A percentile compares a stretch with the other conserved stretches of the same genome.
phyloP scores from a whole-genome alignment of 64 coral and sea anemone species.

The Anthopleura sola region DNA sequence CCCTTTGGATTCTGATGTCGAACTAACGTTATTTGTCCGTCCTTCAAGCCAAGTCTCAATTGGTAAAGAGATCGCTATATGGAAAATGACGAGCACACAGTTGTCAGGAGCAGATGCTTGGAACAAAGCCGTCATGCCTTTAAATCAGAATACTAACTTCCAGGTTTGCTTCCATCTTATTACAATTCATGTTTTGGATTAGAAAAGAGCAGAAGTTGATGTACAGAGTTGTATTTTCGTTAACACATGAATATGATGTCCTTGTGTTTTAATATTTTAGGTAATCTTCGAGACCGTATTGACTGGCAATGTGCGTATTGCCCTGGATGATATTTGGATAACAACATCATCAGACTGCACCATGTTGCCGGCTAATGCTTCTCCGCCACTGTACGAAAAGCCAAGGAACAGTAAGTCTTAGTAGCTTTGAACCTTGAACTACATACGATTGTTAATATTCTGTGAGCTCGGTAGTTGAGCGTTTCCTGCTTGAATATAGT shows the following conservation, averaged over 20 bases:
- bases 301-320: background rate
- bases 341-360: background rate
- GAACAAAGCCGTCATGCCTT: background rate
- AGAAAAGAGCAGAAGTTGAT: too few relatives aligned
- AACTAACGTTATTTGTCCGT: background rate
- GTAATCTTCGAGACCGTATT: background rate
- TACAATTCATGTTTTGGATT: too few relatives aligned
- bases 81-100: background rate
- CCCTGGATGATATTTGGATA: background rate
- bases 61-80: background rate
- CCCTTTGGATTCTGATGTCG: background rate
- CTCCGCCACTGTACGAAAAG: background rate
- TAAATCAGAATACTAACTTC: background rate
- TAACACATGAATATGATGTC: too few relatives aligned
- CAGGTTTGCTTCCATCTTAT: background rate
- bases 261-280: background rate
- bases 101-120: background rate
- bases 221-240: too few relatives aligned
- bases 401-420: background rate
- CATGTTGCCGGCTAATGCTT: background rate
- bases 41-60: background rate
- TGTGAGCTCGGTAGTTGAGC: too few relatives aligned
- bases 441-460: too few relatives aligned
- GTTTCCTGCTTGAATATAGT: too few relatives aligned
- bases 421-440: too few relatives aligned